Conservation (phyloP, 2,113 vertebrate species). For the Marmota flaviventris region DNA sequence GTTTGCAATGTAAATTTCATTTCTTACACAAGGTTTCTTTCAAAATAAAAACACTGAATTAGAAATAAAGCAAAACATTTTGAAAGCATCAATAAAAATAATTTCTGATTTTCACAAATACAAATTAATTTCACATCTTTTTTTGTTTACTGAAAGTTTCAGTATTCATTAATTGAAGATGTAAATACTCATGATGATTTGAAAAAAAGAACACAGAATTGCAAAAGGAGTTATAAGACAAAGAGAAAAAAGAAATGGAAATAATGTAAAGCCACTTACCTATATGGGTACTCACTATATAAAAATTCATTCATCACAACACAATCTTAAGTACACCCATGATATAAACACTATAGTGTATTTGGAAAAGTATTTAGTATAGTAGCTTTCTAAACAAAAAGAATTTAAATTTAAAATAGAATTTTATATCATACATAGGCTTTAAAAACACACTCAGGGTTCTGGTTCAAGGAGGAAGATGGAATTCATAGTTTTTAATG, state of each 20-base stretch:
- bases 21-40: constrained; percentile 20
- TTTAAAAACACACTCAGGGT: neutral
- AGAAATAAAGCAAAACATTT: constrained; percentile 32
- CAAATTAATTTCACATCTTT: neutral
- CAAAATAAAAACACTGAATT: constrained; percentile 30
- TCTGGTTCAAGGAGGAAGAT: neutral
- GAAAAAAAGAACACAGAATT: neutral
- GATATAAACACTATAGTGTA: neutral
- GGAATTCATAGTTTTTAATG: neutral
- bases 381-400: neutral
- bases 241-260: neutral
- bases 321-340: neutral
- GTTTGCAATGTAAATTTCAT: neutral
- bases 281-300: neutral
- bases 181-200: neutral
- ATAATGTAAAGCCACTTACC: neutral
- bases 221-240: neutral
- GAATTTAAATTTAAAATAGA: neutral
- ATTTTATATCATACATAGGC: neutral
- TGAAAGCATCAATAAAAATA: constrained; percentile 53
- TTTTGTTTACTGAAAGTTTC: neutral
- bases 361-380: neutral
- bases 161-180: neutral
- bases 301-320: neutral
- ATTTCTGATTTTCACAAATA: constrained; percentile 49